Conservation (phyloP, 2,113 vertebrate genomes). For the Notiomystis cincta region DNA sequence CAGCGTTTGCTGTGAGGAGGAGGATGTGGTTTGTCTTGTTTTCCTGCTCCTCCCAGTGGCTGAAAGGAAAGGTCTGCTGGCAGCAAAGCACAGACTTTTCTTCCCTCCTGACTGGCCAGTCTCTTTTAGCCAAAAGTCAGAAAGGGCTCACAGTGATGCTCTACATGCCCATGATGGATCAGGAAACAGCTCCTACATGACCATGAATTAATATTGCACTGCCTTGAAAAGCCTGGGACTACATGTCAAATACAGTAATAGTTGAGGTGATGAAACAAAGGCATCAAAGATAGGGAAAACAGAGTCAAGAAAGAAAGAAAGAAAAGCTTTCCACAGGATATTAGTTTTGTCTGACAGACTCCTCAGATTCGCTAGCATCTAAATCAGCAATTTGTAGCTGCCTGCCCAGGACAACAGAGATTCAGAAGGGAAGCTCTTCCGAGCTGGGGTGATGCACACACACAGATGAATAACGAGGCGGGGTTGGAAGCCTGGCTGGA, state of each 20-base stretch:
- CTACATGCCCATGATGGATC: background rate
- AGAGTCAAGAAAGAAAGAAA: background rate
- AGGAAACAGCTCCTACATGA: background rate
- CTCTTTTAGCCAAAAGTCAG: background rate
- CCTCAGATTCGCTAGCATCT: background rate
- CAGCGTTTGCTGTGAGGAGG: background rate
- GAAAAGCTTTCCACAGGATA: background rate
- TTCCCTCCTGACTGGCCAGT: background rate
- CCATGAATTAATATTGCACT: background rate
- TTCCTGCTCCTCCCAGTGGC: constrained; percentile 41
- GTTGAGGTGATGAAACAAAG: background rate
- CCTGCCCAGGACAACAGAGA: background rate
- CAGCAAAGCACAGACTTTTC: background rate
- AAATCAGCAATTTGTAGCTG: background rate
- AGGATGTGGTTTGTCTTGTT: background rate
- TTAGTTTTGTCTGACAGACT: background rate
- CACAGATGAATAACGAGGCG: background rate
- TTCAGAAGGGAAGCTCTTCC: background rate
- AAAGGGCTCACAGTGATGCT: background rate
- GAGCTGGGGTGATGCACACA: background rate
- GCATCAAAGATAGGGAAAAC: background rate
- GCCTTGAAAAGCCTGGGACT: background rate
- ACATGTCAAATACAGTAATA: background rate
- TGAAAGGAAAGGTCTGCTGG: background rate
- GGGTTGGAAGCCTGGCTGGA: no score